Evolutionary conservation across 2,888 invertebrate genomes (phyloP).

Genomic region (Drosophila algonquin): DNA sequence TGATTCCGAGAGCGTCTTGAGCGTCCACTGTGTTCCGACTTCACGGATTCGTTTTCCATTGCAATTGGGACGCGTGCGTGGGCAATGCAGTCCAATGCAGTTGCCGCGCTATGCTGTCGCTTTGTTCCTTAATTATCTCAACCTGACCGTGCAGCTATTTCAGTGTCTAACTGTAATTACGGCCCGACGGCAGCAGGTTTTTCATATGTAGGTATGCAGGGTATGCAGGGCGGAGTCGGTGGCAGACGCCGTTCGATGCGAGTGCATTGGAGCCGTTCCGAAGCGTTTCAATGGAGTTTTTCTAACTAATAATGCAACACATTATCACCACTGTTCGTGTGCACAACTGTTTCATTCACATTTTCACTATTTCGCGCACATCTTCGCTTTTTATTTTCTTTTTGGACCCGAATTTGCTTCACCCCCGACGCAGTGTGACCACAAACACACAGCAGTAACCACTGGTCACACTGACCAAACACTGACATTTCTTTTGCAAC

Average conservation of each 20-base stretch:
- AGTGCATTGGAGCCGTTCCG: conserved; percentile 21
- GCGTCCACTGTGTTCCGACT: conserved; percentile 95
- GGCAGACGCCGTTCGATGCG: conserved; percentile 46
- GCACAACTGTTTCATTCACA: conserved; percentile 39
- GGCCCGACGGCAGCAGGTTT: conserved; percentile 70
- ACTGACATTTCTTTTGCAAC: conserved; percentile 13
- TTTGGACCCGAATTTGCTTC: conserved; percentile 49
- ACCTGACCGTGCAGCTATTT: conserved; percentile 63
- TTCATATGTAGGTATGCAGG: conserved; percentile 60
- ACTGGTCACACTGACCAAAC: conserved; percentile 11
- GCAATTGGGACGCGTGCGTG: conserved; percentile 61
- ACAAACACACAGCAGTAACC: background rate
- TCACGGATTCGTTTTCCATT: conserved; percentile 97
- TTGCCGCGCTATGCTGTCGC: conserved; percentile 22
- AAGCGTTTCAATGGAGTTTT: conserved; percentile 12
- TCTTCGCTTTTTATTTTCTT: conserved; percentile 52
- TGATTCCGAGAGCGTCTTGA: conserved; percentile 89
- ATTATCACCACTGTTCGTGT: conserved; percentile 21
- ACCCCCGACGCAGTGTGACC: conserved; percentile 28
- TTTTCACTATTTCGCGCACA: conserved; percentile 65
- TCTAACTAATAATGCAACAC: conserved; percentile 27
- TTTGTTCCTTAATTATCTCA: conserved; percentile 51
- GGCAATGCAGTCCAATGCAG: conserved; percentile 32
- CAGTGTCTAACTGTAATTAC: conserved; percentile 74
- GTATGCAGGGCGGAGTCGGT: conserved; percentile 60